Evolutionary conservation across 2,113 vertebrate species (phyloP).

Genomic region (Procavia capensis): DNA sequence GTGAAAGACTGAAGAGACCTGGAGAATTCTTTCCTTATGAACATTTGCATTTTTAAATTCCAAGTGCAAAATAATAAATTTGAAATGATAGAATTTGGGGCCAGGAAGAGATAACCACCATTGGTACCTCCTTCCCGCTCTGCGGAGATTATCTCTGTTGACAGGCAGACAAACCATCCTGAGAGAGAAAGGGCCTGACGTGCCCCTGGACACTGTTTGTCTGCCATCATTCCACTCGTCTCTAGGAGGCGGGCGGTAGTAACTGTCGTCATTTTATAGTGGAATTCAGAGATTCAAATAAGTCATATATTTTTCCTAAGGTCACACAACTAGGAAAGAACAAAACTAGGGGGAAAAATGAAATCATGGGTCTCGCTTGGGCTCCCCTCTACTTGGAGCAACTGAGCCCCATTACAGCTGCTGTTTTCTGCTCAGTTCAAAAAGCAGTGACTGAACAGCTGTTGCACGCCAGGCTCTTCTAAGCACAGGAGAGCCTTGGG

Average conservation of each 20-base stretch:
- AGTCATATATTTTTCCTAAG: conserved; percentile 37
- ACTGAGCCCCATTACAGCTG: background rate
- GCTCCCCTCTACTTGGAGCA: background rate
- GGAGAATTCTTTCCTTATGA: background rate
- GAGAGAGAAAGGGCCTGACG: background rate
- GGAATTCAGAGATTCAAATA: conserved; percentile 29
- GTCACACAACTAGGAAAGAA: background rate
- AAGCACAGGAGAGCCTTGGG: background rate
- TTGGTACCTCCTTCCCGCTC: background rate
- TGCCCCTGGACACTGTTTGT: background rate
- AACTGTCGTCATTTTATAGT: background rate
- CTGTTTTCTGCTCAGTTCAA: background rate
- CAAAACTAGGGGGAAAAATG: background rate
- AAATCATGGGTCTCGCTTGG: background rate
- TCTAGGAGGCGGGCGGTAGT: background rate
- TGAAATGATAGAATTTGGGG: conserved; percentile 50
- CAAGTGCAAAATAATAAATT: conserved; percentile 60
- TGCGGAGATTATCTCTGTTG: background rate
- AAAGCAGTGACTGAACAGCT: background rate
- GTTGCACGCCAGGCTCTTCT: background rate
- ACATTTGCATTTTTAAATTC: conserved; percentile 73
- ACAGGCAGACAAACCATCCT: background rate
- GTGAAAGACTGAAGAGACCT: conserved; percentile 18
- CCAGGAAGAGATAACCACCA: background rate
- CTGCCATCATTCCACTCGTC: background rate